Conservation (phyloP, 2,797 vertebrate genomes). For the Liparis tanakae region DNA sequence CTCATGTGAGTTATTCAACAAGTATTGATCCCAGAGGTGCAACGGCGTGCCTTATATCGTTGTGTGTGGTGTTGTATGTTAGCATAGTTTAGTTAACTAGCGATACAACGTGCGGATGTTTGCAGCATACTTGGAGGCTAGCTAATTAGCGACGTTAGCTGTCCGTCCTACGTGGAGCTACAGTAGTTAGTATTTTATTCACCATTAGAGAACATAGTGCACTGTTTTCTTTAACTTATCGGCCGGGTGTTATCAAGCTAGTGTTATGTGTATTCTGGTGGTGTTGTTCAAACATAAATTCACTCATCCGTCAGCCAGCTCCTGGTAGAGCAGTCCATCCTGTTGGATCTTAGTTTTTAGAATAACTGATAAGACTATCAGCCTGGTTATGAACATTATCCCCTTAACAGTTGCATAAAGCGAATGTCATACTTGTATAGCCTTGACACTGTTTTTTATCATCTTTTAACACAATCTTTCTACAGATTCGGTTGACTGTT, state of each 20-base stretch:
- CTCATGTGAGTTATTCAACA: not conserved
- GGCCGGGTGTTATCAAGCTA: not conserved
- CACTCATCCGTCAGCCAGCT: not conserved
- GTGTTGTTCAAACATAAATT: not conserved
- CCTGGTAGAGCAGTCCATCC: not conserved
- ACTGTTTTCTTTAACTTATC: not conserved
- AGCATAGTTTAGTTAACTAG: not conserved
- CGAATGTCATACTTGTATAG: not conserved
- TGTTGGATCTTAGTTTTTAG: not conserved
- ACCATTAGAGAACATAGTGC: too few species aligned
- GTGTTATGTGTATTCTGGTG: not conserved
- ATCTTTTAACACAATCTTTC: conserved; percentile 21
- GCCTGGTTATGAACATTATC: too few species aligned
- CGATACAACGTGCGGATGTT: conserved; percentile 29
- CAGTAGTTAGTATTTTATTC: not conserved
- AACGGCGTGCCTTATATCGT: rapidly evolving
- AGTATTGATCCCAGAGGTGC: rapidly evolving
- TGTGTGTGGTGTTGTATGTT: not conserved
- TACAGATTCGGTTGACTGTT: conserved; percentile 49
- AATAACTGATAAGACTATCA: not conserved
- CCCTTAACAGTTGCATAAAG: not conserved
- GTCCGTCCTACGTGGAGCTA: not conserved
- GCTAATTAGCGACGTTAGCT: conserved; percentile 45
- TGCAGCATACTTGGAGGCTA: conserved; percentile 32
- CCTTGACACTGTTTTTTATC: not conserved